These are phyloP conservation scores for Cacatua alba DNA, from an alignment of 2,113 vertebrate species.

Conservation along the genomic window DNA sequence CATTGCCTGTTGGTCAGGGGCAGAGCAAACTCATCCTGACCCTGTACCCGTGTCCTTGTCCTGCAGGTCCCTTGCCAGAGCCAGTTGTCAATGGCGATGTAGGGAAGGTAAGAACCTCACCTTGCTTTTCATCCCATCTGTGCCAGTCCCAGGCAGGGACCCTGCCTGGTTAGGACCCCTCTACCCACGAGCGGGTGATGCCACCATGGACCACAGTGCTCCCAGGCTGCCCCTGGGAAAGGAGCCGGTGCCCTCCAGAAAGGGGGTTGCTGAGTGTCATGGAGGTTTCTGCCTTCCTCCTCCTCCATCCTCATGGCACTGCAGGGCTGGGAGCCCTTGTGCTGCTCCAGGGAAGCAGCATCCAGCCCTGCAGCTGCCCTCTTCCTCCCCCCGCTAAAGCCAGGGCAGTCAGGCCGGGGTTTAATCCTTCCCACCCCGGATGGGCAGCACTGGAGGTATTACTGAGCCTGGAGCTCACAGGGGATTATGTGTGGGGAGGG, in stretches of 20 bases:
- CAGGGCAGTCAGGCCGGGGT: not conserved
- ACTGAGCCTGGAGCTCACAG: conserved; percentile 2
- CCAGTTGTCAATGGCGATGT: conserved; percentile 84
- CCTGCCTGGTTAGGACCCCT: not conserved
- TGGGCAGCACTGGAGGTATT: not conserved
- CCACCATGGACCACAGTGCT: not conserved
- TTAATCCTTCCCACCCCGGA: conserved; percentile 29
- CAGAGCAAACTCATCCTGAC: not conserved
- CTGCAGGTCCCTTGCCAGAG: conserved; percentile 86
- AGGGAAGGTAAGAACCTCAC: conserved; percentile 82
- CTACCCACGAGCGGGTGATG: not conserved
- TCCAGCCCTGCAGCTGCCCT: not conserved
- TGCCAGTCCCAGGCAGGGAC: not conserved
- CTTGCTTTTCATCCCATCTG: not conserved
- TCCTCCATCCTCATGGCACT: not conserved
- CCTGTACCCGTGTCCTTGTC: rapidly evolving
- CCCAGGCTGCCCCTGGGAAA: not conserved
- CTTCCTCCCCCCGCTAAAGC: not conserved
- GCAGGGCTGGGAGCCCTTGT: not conserved
- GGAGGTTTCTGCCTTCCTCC: not conserved
- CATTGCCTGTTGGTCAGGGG: not conserved
- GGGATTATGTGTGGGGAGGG: not conserved
- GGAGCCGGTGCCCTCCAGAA: not conserved
- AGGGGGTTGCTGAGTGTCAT: not conserved
- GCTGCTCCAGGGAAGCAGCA: not conserved